Conservation (phyloP, 2,888 invertebrate genomes). For the Colostygia pectinataria region DNA sequence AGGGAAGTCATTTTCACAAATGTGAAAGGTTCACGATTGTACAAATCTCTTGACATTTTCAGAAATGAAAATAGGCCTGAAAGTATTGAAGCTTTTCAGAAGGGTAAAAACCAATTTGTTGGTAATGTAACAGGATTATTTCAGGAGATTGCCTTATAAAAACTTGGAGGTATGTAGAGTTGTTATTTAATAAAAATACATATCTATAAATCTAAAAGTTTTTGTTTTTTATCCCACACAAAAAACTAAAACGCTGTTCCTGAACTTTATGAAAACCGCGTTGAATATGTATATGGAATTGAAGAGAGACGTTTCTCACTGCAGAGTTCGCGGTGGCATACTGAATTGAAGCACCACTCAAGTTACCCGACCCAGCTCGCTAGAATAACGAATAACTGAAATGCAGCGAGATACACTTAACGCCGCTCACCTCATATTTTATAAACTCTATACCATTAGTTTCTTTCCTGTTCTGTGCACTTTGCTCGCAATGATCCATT, state of each 20-base stretch:
- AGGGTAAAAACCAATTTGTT: constrained; percentile 20
- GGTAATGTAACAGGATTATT: constrained; percentile 13
- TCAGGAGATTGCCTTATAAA: constrained; percentile 10
- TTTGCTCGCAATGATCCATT: constrained; percentile 3
- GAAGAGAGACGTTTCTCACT: constrained; percentile 28
- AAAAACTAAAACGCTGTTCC: background rate
- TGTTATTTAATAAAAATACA: background rate
- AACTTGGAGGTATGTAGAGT: background rate
- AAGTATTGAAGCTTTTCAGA: constrained; percentile 15
- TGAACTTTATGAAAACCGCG: constrained; percentile 20
- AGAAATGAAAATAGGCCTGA: constrained; percentile 17
- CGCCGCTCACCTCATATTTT: constrained; percentile 8
- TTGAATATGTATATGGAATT: constrained; percentile 23
- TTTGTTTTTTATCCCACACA: no score
- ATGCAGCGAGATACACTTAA: constrained; percentile 35
- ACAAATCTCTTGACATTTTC: constrained; percentile 30
- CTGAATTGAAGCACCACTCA: constrained; percentile 40
- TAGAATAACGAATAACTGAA: constrained; percentile 43
- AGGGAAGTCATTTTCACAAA: constrained; percentile 45
- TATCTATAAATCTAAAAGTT: no score
- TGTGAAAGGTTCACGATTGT: constrained; percentile 36
- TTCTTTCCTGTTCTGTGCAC: background rate
- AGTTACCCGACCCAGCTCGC: constrained; percentile 41
- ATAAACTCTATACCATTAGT: background rate
- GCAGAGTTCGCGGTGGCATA: constrained; percentile 30